These are phyloP conservation scores for Halichoerus grypus DNA, from an alignment of 2,113 vertebrate species.

Conservation along the genomic window DNA sequence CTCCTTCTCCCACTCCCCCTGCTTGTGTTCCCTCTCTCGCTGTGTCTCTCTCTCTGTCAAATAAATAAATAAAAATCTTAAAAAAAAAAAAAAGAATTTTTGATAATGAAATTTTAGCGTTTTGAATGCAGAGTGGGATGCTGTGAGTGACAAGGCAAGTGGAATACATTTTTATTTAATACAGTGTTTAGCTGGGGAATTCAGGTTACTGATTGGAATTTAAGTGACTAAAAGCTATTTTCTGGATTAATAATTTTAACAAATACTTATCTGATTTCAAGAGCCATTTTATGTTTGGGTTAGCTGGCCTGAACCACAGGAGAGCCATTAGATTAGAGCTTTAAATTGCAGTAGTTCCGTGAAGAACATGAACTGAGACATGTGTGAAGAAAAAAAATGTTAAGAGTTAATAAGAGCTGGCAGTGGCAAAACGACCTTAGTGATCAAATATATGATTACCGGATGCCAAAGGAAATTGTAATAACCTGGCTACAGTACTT, in stretches of 20 bases:
- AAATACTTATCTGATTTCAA: constrained; percentile 60
- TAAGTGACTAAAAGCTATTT: background rate
- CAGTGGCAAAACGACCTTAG: constrained; percentile 12
- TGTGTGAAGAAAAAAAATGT: background rate
- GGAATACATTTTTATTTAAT: background rate
- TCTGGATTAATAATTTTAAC: constrained; percentile 51
- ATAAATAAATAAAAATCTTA: too few species aligned
- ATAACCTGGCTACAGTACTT: constrained; percentile 43
- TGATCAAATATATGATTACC: constrained; percentile 64
- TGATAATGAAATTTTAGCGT: background rate
- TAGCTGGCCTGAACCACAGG: background rate
- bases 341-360: background rate
- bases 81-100: background rate
- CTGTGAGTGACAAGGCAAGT: background rate
- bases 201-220: background rate
- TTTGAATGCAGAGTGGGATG: background rate
- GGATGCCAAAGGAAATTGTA: constrained; percentile 58
- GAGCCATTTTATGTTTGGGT: background rate
- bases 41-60: too few species aligned
- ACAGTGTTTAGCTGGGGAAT: background rate
- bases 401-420: constrained; percentile 58
- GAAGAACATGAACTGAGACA: constrained; percentile 5
- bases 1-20: too few species aligned
- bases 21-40: too few species aligned
- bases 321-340: background rate